These are phyloP conservation scores for Drosophila bocqueti DNA, from an alignment of 1,140 invertebrate genomes.

Conservation along the genomic window DNA sequence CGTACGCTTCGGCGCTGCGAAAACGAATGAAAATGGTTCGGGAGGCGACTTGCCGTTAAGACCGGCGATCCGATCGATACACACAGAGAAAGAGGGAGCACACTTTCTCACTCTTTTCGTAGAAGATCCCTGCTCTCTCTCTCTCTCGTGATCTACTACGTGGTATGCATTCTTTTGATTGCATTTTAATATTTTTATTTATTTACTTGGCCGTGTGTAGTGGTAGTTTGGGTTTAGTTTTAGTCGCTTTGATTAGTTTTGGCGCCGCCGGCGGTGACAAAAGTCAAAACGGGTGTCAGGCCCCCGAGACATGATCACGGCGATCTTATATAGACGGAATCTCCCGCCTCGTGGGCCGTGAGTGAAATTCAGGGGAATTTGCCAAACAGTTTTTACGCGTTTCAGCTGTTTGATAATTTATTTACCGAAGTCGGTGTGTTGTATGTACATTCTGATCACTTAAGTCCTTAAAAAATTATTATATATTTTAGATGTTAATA, in stretches of 20 bases:
- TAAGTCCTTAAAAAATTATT: neutral
- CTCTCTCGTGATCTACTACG: slow-evolving; percentile 27
- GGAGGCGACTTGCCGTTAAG: slow-evolving; percentile 68
- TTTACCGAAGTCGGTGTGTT: slow-evolving; percentile 16
- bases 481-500: neutral
- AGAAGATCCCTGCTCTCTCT: slow-evolving; percentile 6
- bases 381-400: slow-evolving; percentile 26
- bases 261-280: slow-evolving; percentile 46
- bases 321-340: slow-evolving; percentile 17
- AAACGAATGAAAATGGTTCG: slow-evolving; percentile 68
- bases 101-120: slow-evolving; percentile 10
- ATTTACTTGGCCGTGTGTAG: neutral
- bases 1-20: slow-evolving; percentile 60
- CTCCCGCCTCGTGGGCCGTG: slow-evolving; percentile 19
- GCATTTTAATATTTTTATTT: slow-evolving; percentile 39
- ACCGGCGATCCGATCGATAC: slow-evolving; percentile 21
- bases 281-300: slow-evolving; percentile 47
- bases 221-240: neutral
- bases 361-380: slow-evolving; percentile 28
- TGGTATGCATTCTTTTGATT: slow-evolving; percentile 40
- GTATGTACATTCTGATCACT: neutral
- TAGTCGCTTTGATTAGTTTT: slow-evolving; percentile 47
- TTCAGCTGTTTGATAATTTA: slow-evolving; percentile 35
- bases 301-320: slow-evolving; percentile 44
- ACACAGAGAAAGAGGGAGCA: slow-evolving; percentile 24